phyloP scores from a whole-genome alignment of 2,113 vertebrate genomes.

The Larimichthys crocea region DNA sequence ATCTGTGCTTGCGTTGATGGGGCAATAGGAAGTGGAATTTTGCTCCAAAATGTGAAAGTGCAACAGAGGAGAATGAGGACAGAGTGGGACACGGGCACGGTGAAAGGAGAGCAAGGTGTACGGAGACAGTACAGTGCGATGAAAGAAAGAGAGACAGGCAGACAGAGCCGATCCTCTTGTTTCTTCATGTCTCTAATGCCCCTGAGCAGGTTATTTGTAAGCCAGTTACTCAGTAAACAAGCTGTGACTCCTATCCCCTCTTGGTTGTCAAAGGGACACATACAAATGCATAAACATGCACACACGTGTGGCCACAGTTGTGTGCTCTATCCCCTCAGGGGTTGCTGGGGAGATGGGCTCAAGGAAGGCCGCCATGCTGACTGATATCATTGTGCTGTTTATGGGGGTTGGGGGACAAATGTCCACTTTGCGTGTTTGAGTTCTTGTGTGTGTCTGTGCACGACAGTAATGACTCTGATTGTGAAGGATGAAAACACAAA shows the following conservation, averaged over 20 bases:
- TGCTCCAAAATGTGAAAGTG: not conserved
- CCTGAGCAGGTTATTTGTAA: conserved; percentile 76
- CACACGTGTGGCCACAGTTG: conserved; percentile 11
- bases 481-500: conserved; percentile 26
- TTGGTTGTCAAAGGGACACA: conserved; percentile 59
- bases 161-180: conserved; percentile 26
- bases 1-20: not conserved
- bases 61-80: not conserved
- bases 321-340: conserved; percentile 25
- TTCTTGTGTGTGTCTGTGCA: conserved; percentile 4
- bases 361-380: conserved; percentile 31
- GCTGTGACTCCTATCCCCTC: conserved; percentile 54
- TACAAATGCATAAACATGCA: conserved; percentile 20
- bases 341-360: conserved; percentile 28
- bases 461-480: conserved; percentile 52
- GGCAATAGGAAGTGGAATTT: not conserved
- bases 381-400: conserved; percentile 58
- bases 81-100: not conserved
- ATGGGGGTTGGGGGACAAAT: conserved; percentile 26
- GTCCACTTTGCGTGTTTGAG: conserved; percentile 29
- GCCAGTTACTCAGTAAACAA: conserved; percentile 72
- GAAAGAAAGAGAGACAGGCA: conserved; percentile 6
- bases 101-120: not conserved
- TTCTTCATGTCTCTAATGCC: conserved; percentile 49
- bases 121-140: not conserved